These are phyloP conservation scores for Onthophagus taurus DNA, from an alignment of 1,140 invertebrate genomes.

Conservation along the genomic window DNA sequence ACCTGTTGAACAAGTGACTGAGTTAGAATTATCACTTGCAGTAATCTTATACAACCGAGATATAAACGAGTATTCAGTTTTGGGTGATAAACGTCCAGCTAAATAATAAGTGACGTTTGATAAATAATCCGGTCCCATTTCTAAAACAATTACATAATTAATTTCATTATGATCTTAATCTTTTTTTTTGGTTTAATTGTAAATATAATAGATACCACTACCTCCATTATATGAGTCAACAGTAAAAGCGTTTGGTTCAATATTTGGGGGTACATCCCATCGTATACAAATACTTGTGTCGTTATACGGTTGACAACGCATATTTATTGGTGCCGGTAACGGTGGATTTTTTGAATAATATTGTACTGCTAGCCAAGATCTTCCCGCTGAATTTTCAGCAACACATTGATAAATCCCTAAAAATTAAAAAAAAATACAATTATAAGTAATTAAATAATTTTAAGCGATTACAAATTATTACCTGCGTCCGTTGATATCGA, in stretches of 20 bases:
- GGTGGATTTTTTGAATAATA: slow-evolving; percentile 43
- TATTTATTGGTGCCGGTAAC: slow-evolving; percentile 47
- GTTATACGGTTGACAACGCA: slow-evolving; percentile 46
- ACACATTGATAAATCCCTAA: slow-evolving; percentile 67
- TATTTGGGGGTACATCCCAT: slow-evolving; percentile 43
- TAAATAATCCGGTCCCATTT: slow-evolving; percentile 53
- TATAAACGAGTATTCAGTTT: not conserved
- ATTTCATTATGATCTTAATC: slow-evolving; percentile 34
- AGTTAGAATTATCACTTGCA: not conserved
- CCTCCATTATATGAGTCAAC: slow-evolving; percentile 52
- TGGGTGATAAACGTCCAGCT: not conserved
- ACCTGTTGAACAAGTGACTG: not conserved
- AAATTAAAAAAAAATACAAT: slow-evolving; percentile 6
- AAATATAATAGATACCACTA: slow-evolving; percentile 25
- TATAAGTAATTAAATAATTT: not conserved
- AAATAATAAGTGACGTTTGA: slow-evolving; percentile 43
- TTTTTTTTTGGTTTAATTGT: slow-evolving; percentile 17
- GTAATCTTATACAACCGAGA: not conserved
- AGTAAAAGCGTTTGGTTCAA: slow-evolving; percentile 50
- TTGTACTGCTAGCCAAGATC: slow-evolving; percentile 49
- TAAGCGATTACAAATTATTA: too few relatives aligned
- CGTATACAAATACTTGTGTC: slow-evolving; percentile 46
- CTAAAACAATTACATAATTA: slow-evolving; percentile 44
- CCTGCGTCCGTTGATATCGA: too few relatives aligned
- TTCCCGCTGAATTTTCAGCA: slow-evolving; percentile 55